Conservation (phyloP, 2,113 vertebrate genomes). For the Falcunculus frontatus region DNA sequence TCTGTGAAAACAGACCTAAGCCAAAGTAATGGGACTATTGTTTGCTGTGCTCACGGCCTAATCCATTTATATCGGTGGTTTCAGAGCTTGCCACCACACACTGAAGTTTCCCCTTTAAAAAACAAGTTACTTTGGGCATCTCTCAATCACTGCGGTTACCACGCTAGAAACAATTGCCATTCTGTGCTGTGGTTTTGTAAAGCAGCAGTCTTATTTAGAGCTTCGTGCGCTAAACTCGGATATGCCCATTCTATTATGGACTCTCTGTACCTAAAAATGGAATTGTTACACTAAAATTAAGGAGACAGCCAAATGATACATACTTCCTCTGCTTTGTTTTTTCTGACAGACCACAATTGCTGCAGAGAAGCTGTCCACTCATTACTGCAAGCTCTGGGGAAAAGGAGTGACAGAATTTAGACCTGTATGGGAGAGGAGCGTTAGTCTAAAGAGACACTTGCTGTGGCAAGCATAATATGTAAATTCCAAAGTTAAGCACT, state of each 20-base stretch:
- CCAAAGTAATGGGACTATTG: constrained; percentile 28
- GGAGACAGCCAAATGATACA: constrained; percentile 50
- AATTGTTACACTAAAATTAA: constrained; percentile 67
- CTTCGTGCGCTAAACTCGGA: constrained; percentile 30
- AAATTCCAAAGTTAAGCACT: constrained; percentile 48
- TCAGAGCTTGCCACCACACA: constrained; percentile 1
- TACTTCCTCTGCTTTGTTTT: constrained; percentile 53
- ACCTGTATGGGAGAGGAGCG: background rate
- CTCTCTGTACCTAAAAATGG: constrained; percentile 63
- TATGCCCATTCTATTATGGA: constrained; percentile 33
- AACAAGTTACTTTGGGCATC: constrained; percentile 18
- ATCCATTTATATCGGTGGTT: constrained; percentile 52
- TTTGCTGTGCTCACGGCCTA: background rate
- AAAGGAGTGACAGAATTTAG: background rate
- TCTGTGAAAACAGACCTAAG: constrained; percentile 45
- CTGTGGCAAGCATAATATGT: constrained; percentile 37
- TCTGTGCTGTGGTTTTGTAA: constrained; percentile 67
- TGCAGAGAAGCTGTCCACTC: constrained; percentile 40
- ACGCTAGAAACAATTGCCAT: constrained; percentile 46
- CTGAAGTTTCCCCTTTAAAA: constrained; percentile 36
- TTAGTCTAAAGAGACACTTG: constrained; percentile 40
- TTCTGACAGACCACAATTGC: constrained; percentile 58
- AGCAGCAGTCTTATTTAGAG: constrained; percentile 57
- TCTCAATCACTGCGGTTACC: constrained; percentile 50
- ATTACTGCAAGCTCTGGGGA: constrained; percentile 40